Evolutionary conservation across 1,140 invertebrate species (phyloP), one percentile per base, ranked within the genome.

Genomic region (Pteromalus puparum): DNA sequence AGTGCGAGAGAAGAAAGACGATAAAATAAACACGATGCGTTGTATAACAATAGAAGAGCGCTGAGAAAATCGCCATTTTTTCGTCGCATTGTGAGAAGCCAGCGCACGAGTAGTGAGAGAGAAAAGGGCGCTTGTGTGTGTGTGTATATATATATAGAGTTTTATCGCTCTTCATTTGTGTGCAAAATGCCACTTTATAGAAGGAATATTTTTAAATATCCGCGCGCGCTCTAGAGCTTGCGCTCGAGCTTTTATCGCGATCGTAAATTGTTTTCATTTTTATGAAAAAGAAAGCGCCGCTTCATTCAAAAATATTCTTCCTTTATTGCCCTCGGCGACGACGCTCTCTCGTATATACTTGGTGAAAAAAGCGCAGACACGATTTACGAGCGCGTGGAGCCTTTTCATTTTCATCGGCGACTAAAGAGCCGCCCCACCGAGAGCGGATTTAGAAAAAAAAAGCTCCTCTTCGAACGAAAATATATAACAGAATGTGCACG

Each of bases 191-290:
- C n/a, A 42, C 34, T 79, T 42, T 26, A 28, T 1, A 12, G 38
- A 46, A 61, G 53, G 38, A 79, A 68, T 79, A 42, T 68, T 79
- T 79, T 68, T 68, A 28, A 70, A 68, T 26, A 72, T 24, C n/a
- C 48, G 48, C 18, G 12, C 34, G 34, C 42, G 12, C 24, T 72
- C 21, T 0, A 7, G 38, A 38, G 38, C 38, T 38, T 38, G 38
- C 38, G 30, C 30, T 2, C 48, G 53, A 61, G 53, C 46, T 81
- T 72, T 21, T 72, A 81, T 81, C n/a, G 18, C 15, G 12, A 67
- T 70, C 78, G 34, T 70, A 81, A 81, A 81, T 81, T 46, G 68
- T n/a, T 38, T 79, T 79, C 18, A n/a, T 61, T 53, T 53, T 53
- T 53, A 53, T 61, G 53, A 21, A n/a, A n/a, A 61, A 21, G 2